phyloP scores from a whole-genome alignment of 2,888 invertebrate species.

The Tetanocera ferruginea region DNA sequence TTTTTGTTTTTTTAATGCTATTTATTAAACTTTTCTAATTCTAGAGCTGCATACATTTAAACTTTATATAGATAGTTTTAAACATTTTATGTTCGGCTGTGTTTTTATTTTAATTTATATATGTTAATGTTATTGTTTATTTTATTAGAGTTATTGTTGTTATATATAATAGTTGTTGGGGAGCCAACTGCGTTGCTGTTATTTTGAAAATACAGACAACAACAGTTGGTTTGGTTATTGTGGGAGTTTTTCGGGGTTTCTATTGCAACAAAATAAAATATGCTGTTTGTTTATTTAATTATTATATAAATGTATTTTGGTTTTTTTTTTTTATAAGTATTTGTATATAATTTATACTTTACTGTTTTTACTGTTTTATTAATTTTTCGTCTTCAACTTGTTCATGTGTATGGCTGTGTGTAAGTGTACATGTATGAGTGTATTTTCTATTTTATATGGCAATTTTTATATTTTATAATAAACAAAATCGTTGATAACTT shows the following conservation, averaged over 20 bases:
- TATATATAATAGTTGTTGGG: constrained; percentile 20
- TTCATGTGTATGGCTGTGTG: not conserved
- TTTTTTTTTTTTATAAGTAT: not conserved
- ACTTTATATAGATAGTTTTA: too few relatives aligned
- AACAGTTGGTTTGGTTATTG: constrained; percentile 51
- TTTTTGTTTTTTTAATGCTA: too few relatives aligned
- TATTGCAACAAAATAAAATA: constrained; percentile 52
- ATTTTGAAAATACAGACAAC: not conserved
- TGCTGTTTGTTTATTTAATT: constrained; percentile 34
- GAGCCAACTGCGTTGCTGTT: not conserved
- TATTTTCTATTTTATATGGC: not conserved
- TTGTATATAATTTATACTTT: not conserved
- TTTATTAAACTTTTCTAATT: too few relatives aligned
- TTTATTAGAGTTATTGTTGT: not conserved
- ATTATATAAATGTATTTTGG: not conserved
- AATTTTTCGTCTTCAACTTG: not conserved
- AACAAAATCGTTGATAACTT: not conserved
- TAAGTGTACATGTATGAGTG: not conserved
- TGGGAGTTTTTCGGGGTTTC: constrained; percentile 49
- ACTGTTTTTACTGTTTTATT: not conserved
- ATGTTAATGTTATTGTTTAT: too few relatives aligned
- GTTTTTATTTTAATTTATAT: too few relatives aligned
- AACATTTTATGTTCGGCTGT: too few relatives aligned
- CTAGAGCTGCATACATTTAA: too few relatives aligned
- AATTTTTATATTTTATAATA: not conserved